Evolutionary conservation across 2,797 vertebrate genomes (phyloP).

Genomic region (Meriones psammophilus): DNA sequence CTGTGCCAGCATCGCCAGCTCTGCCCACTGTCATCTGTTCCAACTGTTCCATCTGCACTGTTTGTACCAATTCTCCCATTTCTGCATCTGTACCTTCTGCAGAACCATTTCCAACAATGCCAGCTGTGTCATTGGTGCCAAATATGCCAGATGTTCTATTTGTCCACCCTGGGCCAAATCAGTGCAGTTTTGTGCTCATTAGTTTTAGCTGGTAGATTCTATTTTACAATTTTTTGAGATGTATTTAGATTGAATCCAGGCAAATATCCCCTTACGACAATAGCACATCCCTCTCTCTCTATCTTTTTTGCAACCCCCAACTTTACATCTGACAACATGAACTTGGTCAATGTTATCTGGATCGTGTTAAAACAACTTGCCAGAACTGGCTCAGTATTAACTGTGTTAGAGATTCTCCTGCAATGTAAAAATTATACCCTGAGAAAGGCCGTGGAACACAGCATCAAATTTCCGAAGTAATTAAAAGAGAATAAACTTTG

Average conservation of each 20-base stretch:
- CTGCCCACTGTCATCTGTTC: conserved; percentile 99
- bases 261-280: conserved; percentile 86
- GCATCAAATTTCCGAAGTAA: conserved; percentile 79
- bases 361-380: conserved; percentile 63
- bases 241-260: conserved; percentile 89
- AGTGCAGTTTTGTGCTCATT: conserved; percentile 97
- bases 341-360: conserved; percentile 81
- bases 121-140: conserved; percentile 96
- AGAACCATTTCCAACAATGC: conserved; percentile 97
- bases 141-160: conserved; percentile 99
- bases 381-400: conserved; percentile 69
- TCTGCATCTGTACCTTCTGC: conserved; percentile 99
- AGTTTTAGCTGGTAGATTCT: conserved; percentile 96
- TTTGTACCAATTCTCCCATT: conserved; percentile 97
- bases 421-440: conserved; percentile 75
- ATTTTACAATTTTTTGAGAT: conserved; percentile 91
- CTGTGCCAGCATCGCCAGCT: conserved; percentile 97
- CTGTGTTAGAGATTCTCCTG: conserved; percentile 67
- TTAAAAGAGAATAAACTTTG: conserved; percentile 81
- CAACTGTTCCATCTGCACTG: conserved; percentile 98
- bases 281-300: conserved; percentile 82
- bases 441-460: conserved; percentile 74
- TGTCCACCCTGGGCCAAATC: conserved; percentile 99
- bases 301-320: conserved; percentile 80
- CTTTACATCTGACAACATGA: conserved; percentile 72